A percentile compares a stretch with the other conserved stretches of the same genome.
phyloP scores from a whole-genome alignment of 2,113 vertebrate species.

The Theropithecus gelada region DNA sequence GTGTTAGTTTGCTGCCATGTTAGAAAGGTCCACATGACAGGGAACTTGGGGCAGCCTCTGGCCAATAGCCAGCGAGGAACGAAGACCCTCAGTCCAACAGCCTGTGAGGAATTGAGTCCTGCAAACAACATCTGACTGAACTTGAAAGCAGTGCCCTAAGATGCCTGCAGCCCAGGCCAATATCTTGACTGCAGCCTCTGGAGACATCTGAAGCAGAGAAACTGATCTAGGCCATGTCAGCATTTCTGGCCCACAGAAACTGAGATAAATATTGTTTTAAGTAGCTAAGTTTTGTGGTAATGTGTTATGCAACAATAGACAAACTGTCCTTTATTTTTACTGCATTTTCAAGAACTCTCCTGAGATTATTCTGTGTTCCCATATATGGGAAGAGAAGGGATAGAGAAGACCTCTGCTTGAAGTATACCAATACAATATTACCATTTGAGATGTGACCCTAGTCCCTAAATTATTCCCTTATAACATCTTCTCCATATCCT shows the following conservation, averaged over 20 bases:
- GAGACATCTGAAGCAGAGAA: neutral
- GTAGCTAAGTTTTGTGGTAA: neutral
- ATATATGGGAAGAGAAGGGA: neutral
- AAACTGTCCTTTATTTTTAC: slow-evolving; percentile 8
- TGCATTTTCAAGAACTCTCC: neutral
- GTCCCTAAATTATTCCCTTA: neutral
- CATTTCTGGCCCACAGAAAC: slow-evolving; percentile 8
- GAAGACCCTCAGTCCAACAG: neutral
- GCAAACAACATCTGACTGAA: neutral
- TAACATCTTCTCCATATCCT: neutral
- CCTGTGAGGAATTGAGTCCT: neutral
- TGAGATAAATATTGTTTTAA: neutral
- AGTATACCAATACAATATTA: neutral
- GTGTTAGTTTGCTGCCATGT: no score
- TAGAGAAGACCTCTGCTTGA: neutral
- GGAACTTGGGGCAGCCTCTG: neutral
- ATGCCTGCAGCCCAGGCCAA: neutral
- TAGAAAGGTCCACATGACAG: neutral
- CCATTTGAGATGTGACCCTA: neutral
- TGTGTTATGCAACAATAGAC: neutral
- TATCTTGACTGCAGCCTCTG: neutral
- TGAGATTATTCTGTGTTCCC: slow-evolving; percentile 11
- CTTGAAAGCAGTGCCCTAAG: neutral
- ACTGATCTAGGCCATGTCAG: neutral
- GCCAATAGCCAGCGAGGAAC: neutral